A percentile compares a stretch with the other conserved stretches of the same genome.
phyloP scores from a whole-genome alignment of 2,888 invertebrate species.

The Tiphia femorata region DNA sequence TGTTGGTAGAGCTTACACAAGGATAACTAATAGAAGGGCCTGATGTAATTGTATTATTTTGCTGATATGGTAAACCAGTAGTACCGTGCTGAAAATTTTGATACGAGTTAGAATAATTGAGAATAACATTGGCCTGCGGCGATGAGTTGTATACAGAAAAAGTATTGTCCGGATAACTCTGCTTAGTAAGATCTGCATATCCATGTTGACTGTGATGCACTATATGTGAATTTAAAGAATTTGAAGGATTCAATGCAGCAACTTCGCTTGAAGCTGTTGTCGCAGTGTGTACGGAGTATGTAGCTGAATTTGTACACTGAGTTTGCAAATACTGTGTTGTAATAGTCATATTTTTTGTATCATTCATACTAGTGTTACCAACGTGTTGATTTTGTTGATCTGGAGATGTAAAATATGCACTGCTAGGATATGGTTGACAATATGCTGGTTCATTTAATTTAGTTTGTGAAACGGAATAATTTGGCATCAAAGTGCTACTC shows the following conservation, averaged over 20 bases:
- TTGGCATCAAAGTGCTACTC: conserved; percentile 20
- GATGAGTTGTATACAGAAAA: conserved; percentile 31
- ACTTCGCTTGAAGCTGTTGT: conserved; percentile 18
- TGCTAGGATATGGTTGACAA: conserved; percentile 21
- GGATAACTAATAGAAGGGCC: conserved; percentile 25
- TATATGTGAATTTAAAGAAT: conserved; percentile 7
- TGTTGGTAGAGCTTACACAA: conserved; percentile 19
- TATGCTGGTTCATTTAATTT: conserved; percentile 19
- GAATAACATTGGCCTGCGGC: conserved; percentile 20
- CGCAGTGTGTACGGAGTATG: conserved; percentile 18
- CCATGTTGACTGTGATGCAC: conserved; percentile 33
- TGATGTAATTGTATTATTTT: conserved; percentile 56
- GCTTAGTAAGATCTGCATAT: conserved; percentile 28
- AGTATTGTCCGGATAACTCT: conserved; percentile 29
- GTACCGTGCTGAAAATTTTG: conserved; percentile 48
- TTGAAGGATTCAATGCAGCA: conserved; percentile 21
- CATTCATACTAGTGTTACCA: conserved; percentile 10
- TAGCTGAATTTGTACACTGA: conserved; percentile 31
- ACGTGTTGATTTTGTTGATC: conserved; percentile 25
- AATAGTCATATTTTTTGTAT: conserved; percentile 10
- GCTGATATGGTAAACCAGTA: conserved; percentile 51
- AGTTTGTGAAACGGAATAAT: conserved; percentile 25
- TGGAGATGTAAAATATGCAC: conserved; percentile 26
- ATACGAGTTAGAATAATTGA: conserved; percentile 49
- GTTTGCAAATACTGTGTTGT: conserved; percentile 37